phyloP scores from a whole-genome alignment of 2,797 vertebrate genomes.

The Chrosomus eos region DNA sequence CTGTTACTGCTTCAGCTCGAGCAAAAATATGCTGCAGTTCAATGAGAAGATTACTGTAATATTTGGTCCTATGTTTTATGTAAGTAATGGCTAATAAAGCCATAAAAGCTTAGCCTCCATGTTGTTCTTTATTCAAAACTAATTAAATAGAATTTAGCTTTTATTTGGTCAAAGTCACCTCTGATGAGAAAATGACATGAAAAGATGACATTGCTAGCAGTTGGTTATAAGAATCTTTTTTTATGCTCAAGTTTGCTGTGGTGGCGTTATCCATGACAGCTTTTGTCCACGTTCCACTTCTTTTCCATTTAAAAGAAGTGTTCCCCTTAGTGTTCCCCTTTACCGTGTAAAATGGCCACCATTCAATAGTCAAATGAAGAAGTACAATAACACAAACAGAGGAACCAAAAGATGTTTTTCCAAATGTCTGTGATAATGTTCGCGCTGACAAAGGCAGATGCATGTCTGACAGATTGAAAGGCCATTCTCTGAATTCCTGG shows the following conservation, averaged over 20 bases:
- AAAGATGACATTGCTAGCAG: neutral
- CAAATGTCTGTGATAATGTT: constrained; percentile 15
- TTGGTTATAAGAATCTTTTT: neutral
- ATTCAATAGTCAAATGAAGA: neutral
- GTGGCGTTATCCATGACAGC: neutral
- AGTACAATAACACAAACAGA: neutral
- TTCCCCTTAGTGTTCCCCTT: neutral
- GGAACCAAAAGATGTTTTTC: constrained; percentile 24
- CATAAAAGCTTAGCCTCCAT: neutral
- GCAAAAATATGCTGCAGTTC: neutral
- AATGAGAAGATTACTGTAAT: neutral
- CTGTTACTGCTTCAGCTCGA: neutral
- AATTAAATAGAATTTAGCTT: too few relatives aligned
- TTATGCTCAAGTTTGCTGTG: neutral
- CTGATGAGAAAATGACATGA: neutral
- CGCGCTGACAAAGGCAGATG: constrained; percentile 33
- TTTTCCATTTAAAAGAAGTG: neutral
- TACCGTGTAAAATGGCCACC: constrained; percentile 30
- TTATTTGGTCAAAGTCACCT: too few relatives aligned
- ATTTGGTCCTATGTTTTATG: neutral
- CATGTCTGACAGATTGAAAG: constrained; percentile 47
- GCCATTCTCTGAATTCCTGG: constrained; percentile 45
- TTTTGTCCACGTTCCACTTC: neutral
- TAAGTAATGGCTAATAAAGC: neutral
- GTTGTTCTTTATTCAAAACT: too few relatives aligned